phyloP scores from a whole-genome alignment of 2,797 vertebrate genomes.

The Sebastes taczanowskii region DNA sequence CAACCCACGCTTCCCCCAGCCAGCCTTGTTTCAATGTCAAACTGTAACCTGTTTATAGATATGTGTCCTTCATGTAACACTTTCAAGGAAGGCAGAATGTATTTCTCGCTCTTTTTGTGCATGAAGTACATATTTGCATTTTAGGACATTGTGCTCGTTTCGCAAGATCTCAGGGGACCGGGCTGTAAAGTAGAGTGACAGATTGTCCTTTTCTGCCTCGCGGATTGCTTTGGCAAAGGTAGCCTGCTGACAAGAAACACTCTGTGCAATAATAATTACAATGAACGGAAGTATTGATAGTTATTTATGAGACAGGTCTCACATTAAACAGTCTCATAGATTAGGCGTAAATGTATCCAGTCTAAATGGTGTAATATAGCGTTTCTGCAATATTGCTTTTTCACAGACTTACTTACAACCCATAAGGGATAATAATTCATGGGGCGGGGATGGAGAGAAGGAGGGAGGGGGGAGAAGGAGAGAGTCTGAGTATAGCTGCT shows the following conservation, averaged over 20 bases:
- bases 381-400: constrained; percentile 66
- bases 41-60: constrained; percentile 27
- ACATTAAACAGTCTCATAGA: constrained; percentile 73
- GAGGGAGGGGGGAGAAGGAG: not conserved
- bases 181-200: constrained; percentile 51
- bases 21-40: constrained; percentile 51
- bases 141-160: constrained; percentile 61
- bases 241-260: constrained; percentile 55
- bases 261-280: constrained; percentile 65
- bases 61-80: constrained; percentile 26
- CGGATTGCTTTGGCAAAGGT: constrained; percentile 62
- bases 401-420: constrained; percentile 61
- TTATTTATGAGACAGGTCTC: constrained; percentile 73
- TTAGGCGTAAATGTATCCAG: constrained; percentile 67
- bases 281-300: constrained; percentile 65
- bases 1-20: not conserved
- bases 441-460: not conserved
- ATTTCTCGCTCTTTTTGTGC: constrained; percentile 34
- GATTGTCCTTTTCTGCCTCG: constrained; percentile 54
- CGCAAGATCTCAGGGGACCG: constrained; percentile 35
- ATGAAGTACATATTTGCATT: constrained; percentile 57
- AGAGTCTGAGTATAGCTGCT: constrained; percentile 30
- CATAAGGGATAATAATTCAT: constrained; percentile 62
- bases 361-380: constrained; percentile 63
- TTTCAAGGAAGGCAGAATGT: constrained; percentile 13